Evolutionary conservation across 2,888 invertebrate species (phyloP).

Genomic region (Lepidocyrtoides sp.): DNA sequence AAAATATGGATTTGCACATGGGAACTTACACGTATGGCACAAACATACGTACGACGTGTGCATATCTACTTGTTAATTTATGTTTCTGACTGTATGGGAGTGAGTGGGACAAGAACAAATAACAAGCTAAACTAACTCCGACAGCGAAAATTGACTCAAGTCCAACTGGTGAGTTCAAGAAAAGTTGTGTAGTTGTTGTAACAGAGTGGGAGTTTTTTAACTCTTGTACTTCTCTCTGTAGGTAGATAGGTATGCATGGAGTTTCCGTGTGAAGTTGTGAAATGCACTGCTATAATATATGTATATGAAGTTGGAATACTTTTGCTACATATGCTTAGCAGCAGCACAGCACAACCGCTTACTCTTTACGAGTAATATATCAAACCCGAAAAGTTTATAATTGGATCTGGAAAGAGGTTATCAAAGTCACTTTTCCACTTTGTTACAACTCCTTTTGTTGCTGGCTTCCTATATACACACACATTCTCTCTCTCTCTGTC

Average conservation of each 20-base stretch:
- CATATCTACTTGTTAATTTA: slow-evolving; percentile 41
- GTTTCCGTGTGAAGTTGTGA: background rate
- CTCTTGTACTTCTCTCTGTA: background rate
- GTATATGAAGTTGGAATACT: background rate
- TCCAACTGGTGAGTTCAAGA: slow-evolving; percentile 66
- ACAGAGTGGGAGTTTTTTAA: slow-evolving; percentile 1
- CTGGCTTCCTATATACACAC: background rate
- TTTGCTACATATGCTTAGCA: background rate
- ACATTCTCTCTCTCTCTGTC: background rate
- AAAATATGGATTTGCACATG: slow-evolving; percentile 56
- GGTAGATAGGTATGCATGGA: background rate
- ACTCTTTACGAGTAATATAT: slow-evolving; percentile 56
- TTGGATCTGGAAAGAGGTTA: slow-evolving; percentile 75
- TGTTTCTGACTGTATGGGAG: slow-evolving; percentile 30
- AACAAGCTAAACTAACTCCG: slow-evolving; percentile 56
- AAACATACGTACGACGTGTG: slow-evolving; percentile 30
- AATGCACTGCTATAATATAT: background rate
- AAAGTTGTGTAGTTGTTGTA: slow-evolving; percentile 49
- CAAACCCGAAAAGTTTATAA: slow-evolving; percentile 72
- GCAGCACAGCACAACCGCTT: background rate
- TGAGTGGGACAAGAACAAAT: slow-evolving; percentile 53
- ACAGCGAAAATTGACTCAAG: slow-evolving; percentile 71
- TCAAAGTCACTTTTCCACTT: slow-evolving; percentile 74
- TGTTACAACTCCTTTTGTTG: slow-evolving; percentile 46
- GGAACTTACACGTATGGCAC: slow-evolving; percentile 16